Base-by-base conservation (phyloP, 2,797 vertebrate genomes). In the Gila robusta region DNA sequence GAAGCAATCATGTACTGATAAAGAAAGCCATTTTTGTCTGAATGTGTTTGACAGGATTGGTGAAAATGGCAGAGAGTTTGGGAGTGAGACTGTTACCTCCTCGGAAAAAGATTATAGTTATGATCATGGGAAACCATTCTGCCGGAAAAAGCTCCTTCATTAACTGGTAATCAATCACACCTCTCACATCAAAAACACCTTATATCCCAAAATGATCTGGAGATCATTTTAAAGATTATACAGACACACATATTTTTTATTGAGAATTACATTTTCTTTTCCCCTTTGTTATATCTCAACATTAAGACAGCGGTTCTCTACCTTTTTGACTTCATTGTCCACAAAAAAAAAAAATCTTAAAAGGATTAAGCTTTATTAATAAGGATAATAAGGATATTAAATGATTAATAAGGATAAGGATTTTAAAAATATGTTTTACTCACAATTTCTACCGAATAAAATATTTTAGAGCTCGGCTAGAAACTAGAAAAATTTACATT, bases 101-200 rank as follows among this genome's bases (percentile, higher is more conserved):
- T 9, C 93, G 93, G 72, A 96, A 96, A 92, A 96, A 96, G 92
- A 96, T 96, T 66, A 93, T 93, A 2, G 95, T 96, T 88, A 95
- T 96, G 96, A 96, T 96, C 86, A 94, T 96, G 95, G 96, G 96
- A 9, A 96, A 96, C 91, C 96, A 96, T 88, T 96, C 96, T 11
- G 96, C 96, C 35, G 95, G 96, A 76, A 96, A 96, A 90, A 96
- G 96, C 92, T 96, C 96, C 84, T 96, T 96, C 88, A 96, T 96
- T 91, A 96, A 96, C 92, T 96, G 96, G 96, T 96, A 95, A 94
- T 39, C n/a, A 52, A 94, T 39, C 23, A 56, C 28, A 32, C n/a
- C 39, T 67, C 19, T 73, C 21, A 19, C 12, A 7, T 69, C 3
- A n/a, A 76, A 86, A 49, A 74, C 41, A 12, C n/a, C 23, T 21